A percentile compares a stretch with the other conserved stretches of the same genome.
phyloP scores from a whole-genome alignment of 2,888 invertebrate genomes.

The Colletes collaris region DNA sequence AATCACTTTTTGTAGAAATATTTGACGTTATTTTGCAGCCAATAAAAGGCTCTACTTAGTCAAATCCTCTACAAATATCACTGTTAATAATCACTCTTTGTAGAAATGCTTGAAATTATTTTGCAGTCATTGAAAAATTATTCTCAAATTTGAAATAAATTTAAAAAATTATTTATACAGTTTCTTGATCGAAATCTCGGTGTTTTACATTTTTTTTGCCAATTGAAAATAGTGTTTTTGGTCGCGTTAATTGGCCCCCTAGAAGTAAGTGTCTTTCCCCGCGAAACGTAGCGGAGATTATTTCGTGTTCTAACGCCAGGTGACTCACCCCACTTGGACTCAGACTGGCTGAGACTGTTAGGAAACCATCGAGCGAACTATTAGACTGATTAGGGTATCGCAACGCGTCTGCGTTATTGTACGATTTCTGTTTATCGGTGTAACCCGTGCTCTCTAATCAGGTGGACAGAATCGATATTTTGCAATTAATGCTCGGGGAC shows the following conservation, averaged over 20 bases:
- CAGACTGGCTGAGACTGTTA: background rate
- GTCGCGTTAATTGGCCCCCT: background rate
- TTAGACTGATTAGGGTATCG: slow-evolving; percentile 4
- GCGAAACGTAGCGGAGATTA: background rate
- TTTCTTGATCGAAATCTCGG: too few relatives aligned
- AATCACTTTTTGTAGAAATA: too few relatives aligned
- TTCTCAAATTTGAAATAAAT: too few relatives aligned
- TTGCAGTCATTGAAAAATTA: too few relatives aligned
- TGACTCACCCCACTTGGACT: background rate
- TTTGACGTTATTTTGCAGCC: too few relatives aligned
- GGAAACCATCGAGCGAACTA: background rate
- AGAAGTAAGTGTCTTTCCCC: background rate
- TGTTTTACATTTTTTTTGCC: too few relatives aligned
- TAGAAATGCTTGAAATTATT: too few relatives aligned
- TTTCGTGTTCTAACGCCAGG: background rate
- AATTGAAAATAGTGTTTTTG: too few relatives aligned
- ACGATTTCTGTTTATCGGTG: background rate
- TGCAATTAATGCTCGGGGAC: slow-evolving; percentile 86
- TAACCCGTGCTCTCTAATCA: slow-evolving; percentile 75
- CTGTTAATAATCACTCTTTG: too few relatives aligned
- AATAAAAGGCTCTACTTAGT: too few relatives aligned
- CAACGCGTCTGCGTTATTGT: slow-evolving; percentile 16
- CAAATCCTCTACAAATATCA: too few relatives aligned
- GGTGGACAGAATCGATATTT: slow-evolving; percentile 86
- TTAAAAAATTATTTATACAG: too few relatives aligned